phyloP scores from a whole-genome alignment of 64 coral and sea anemone genomes.

The Pocillopora verrucosa region DNA sequence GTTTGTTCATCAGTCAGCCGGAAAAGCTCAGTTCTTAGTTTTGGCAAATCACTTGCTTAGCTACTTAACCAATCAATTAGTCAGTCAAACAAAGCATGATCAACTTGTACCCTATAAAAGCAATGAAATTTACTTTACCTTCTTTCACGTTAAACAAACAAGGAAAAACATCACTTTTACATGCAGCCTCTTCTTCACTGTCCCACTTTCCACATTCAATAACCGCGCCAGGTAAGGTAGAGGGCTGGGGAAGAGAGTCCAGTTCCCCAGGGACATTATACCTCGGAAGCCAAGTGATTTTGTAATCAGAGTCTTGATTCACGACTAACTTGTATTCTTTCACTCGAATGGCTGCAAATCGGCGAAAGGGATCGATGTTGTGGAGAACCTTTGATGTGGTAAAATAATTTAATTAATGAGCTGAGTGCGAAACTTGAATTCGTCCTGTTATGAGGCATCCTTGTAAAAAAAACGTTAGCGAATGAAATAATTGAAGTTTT shows the following conservation, averaged over 20 bases:
- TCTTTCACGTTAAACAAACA: slow-evolving; percentile 83
- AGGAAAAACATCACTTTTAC: slow-evolving; percentile 71
- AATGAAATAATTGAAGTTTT: too few relatives aligned
- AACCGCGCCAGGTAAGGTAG: slow-evolving; percentile 69
- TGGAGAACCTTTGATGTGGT: slow-evolving; percentile 46
- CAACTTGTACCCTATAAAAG: too few relatives aligned
- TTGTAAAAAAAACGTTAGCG: too few relatives aligned
- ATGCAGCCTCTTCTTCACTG: slow-evolving; percentile 36
- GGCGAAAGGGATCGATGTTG: slow-evolving; percentile 83
- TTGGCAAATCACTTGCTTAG: too few relatives aligned
- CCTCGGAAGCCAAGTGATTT: slow-evolving; percentile 78
- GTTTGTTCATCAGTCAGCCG: too few relatives aligned
- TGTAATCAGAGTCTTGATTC: slow-evolving; percentile 84
- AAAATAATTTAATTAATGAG: neutral
- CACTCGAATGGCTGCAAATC: slow-evolving; percentile 85
- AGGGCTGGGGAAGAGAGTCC: slow-evolving; percentile 18
- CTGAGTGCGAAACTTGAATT: neutral
- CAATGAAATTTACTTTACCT: slow-evolving; percentile 31
- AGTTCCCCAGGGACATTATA: slow-evolving; percentile 43
- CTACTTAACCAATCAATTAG: too few relatives aligned
- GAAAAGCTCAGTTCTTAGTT: too few relatives aligned
- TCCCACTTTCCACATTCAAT: slow-evolving; percentile 78
- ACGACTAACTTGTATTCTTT: slow-evolving; percentile 86
- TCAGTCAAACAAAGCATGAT: too few relatives aligned
- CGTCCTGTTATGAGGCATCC: too few relatives aligned